phyloP scores from a whole-genome alignment of 1,140 invertebrate genomes.

The Battus philenor region DNA sequence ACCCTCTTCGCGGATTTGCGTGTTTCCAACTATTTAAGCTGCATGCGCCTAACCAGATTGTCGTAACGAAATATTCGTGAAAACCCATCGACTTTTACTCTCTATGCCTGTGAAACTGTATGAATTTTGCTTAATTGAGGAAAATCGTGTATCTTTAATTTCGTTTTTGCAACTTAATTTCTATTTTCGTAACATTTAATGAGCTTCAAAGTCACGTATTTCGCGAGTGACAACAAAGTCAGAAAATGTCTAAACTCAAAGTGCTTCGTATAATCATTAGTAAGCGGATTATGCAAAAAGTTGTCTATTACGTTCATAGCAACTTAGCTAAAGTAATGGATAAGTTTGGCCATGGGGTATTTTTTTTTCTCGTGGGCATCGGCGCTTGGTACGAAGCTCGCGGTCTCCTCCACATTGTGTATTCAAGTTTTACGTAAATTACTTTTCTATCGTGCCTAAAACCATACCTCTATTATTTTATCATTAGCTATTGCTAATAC shows the following conservation, averaged over 20 bases:
- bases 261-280: constrained; percentile 16
- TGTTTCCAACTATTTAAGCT: constrained; percentile 60
- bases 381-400: constrained; percentile 57
- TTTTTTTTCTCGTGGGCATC: constrained; percentile 59
- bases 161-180: too few species aligned
- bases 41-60: constrained; percentile 68
- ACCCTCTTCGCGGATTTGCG: constrained; percentile 67
- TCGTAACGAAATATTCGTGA: constrained; percentile 62
- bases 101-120: constrained; percentile 30
- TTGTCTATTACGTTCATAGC: constrained; percentile 41
- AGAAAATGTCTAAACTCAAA: too few species aligned
- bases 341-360: constrained; percentile 61
- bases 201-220: neutral
- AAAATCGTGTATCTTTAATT: too few species aligned
- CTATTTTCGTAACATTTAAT: neutral
- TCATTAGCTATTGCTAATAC: constrained; percentile 67
- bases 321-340: constrained; percentile 33
- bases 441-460: constrained; percentile 69
- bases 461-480: constrained; percentile 69
- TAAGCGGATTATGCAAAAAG: constrained; percentile 35
- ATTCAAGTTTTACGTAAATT: constrained; percentile 70
- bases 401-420: constrained; percentile 40
- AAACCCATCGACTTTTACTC: constrained; percentile 55
- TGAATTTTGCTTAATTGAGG: constrained; percentile 34
- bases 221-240: neutral